Evolutionary conservation across 2,888 invertebrate species (phyloP), one percentile per base, ranked within the genome.

Genomic region (Drosophila putrida): DNA sequence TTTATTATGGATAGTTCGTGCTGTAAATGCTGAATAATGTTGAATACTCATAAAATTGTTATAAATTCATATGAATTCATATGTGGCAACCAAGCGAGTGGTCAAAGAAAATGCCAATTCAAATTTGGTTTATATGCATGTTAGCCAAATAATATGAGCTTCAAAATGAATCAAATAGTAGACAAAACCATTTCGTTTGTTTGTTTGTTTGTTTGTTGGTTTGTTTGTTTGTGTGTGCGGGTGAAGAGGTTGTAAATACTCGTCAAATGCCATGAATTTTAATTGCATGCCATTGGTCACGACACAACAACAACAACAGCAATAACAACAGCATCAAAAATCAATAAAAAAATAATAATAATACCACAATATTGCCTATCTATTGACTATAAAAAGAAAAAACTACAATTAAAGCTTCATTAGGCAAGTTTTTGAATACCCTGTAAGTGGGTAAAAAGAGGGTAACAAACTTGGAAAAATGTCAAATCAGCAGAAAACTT

Each of bases 351-450:
- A 15, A 25, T 13, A 43, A 33, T 13, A 43, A 33, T 20, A 54
- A 47, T 51, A 44, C 36, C 43, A 46, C 49, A 61, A 71, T 53
- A 46, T 46, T 55, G 44, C 28, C 58, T 27, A 71, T 75, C 39
- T 43, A 43, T 35, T 33, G 54, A 27, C 33, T 13, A 55, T 43
- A 43, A 43, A 55, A 43, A 53, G 11, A 27, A 59, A 54, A 74
- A 60, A 63, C 62, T 47, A 54, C 75, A 74, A 82, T 81, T 81
- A 75, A 82, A 78, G 69, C 71, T 63, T 74, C 71, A 79, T 83
- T 79, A 82, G 65, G 59, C 68, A 46, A 71, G 55, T 50, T 54
- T 44, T 33, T 4, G 5, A 4, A 46, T 61, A 61, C 61, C 46
- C 46, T 61, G 20, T 38, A 46, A 10, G 11, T 43, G 10, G 2